Evolutionary conservation across 1,140 invertebrate species (phyloP), one percentile per base, ranked within the genome.

Genomic region (Bombus soroeensis): DNA sequence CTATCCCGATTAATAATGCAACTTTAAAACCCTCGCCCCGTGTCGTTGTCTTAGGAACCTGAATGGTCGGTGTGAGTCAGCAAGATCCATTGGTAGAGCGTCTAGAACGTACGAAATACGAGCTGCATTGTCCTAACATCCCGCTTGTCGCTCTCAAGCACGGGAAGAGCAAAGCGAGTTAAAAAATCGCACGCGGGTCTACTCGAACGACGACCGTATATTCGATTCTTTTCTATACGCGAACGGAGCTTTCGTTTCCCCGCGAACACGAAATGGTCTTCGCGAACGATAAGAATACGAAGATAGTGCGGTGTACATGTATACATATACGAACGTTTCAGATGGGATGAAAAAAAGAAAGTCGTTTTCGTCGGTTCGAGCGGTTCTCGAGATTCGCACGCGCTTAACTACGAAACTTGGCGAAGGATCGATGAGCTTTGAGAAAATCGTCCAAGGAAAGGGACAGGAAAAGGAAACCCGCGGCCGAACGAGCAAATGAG

Each of bases 1-100:
- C 70, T 72, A 73, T 15, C 83, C 72, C 81, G 77, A 92, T 91
- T 91, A 92, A 92, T 91, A 91, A 91, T 91, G 86, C 89, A 92
- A 88, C 86, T 90, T 90, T 89, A 86, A 73, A 89, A 74, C 85
- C 86, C 76, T 64, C 73, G 53, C n/a, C 41, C 68, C 73, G 32
- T 39, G 25, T 82, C 88, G 86, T 90, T 88, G 87, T 91, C 85
- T 62, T 92, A 77, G 66, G 53, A 57, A 53, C 75, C 74, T 87
- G 76, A 87, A 87, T 84, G 59, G 83, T 22, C 39, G 70, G 68
- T 47, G 79, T 82, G 79, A 90, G 74, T 88, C 87, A 86, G 59
- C 59, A 62, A 70, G 18, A 64, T 72, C 72, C 83, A 70, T 78
- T 73, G 28, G 22, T 39, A n/a, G 25, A 41, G 28, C 18, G 57